Percentiles rank a stretch among this genome's conserved stretches.
These are phyloP conservation scores for Leptobrachium ailaonicum DNA, from an alignment of 2,113 vertebrate genomes.

Conservation along the genomic window DNA sequence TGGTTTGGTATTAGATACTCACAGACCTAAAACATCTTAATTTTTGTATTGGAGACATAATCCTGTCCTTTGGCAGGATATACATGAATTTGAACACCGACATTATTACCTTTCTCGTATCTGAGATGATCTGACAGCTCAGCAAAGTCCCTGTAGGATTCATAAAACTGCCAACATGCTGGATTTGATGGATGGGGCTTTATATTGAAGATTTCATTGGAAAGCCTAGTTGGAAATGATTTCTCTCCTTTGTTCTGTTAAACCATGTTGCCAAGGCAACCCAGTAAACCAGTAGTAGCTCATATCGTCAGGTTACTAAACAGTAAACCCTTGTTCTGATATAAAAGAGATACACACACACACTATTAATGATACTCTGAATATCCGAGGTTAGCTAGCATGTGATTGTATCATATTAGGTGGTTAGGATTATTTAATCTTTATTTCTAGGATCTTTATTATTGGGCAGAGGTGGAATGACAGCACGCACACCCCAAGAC, in stretches of 20 bases:
- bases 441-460: no score
- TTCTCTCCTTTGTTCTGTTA: constrained; percentile 36
- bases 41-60: background rate
- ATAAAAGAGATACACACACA: no score
- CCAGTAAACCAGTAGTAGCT: constrained; percentile 36
- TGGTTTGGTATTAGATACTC: background rate
- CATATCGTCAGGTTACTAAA: background rate
- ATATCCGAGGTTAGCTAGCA: no score
- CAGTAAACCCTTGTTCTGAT: background rate
- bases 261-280: constrained; percentile 37
- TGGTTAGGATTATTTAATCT: no score
- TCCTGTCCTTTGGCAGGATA: background rate
- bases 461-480: no score
- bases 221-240: constrained; percentile 39
- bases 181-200: constrained; percentile 37
- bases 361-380: no score
- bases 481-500: no score
- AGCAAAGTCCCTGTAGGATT: constrained; percentile 10
- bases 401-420: no score
- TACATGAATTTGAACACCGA: background rate
- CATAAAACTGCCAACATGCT: constrained; percentile 6
- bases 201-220: constrained; percentile 33
- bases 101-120: constrained; percentile 10
- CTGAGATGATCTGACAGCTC: constrained; percentile 9
- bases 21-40: background rate